Evolutionary conservation across 2,888 invertebrate genomes (phyloP).

Genomic region (Noctua comes): DNA sequence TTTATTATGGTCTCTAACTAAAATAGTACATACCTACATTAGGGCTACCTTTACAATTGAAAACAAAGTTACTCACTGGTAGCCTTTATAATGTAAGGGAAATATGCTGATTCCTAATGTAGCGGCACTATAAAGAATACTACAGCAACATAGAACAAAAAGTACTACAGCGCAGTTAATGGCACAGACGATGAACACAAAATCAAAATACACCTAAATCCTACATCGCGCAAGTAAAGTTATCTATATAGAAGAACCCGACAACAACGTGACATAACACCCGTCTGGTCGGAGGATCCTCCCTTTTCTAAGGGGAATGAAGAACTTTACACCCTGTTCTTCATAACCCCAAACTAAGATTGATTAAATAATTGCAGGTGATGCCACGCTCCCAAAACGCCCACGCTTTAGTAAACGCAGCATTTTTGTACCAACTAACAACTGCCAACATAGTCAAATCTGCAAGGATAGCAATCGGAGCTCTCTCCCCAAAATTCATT

Average conservation of each 20-base stretch:
- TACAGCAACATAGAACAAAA: too few relatives aligned
- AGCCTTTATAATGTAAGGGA: neutral
- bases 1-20: neutral
- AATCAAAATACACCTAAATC: too few relatives aligned
- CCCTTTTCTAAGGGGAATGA: too few relatives aligned
- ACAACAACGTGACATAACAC: too few relatives aligned
- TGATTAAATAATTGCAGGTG: slow-evolving; percentile 86
- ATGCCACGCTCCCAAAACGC: slow-evolving; percentile 93
- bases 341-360: neutral
- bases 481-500: slow-evolving; percentile 83
- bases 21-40: neutral
- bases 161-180: too few relatives aligned
- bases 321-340: too few relatives aligned
- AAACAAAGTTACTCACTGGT: neutral
- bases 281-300: too few relatives aligned
- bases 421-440: slow-evolving; percentile 89
- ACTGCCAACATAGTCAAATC: slow-evolving; percentile 67
- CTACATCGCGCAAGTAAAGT: too few relatives aligned
- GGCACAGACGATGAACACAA: too few relatives aligned
- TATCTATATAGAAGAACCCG: too few relatives aligned
- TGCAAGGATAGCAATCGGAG: slow-evolving; percentile 90
- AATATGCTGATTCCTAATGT: neutral
- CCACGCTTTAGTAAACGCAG: slow-evolving; percentile 93
- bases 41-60: neutral
- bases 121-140: too few relatives aligned